Base-by-base conservation (phyloP, 35 echinoderm and acorn worm genomes). In the Chiridota heheva region DNA sequence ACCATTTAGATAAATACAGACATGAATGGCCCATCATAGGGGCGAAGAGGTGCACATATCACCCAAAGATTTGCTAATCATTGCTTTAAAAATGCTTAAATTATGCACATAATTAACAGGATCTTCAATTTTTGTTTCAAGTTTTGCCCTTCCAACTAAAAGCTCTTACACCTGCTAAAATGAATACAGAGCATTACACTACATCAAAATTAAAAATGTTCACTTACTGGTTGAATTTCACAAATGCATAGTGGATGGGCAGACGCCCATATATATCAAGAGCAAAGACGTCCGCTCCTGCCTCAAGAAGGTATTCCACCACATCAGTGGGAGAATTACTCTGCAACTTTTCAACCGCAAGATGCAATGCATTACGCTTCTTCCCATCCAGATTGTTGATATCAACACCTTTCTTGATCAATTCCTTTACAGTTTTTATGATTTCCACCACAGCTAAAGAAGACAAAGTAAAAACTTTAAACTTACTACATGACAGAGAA, bases 241-340 rank as follows among this genome's bases (percentile, higher is more conserved):
- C 68, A 76, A 98, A 98, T 63, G 90, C 89, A 91, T 98, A 98
- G 68, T 98, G 95, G 2, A 98, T 67, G 7, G 95, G 95, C 58
- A 98, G 60, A 30, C 95, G 38, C 12, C 89, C 95, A 33, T 91
- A 56, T 39, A 72, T 51, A 66, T 98, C 95, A 39, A 64, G 64
- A 34, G 86, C 89, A 45, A 85, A 82, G 40, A 82, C 73, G 77
- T 91, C 67, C 7, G 95, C 95, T 61, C 81, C 77, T 27, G 76
- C 56, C 2, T 91, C 95, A 22, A 98, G 58, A 16, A 98, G 62
- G 35, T 84, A 70, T 27, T 98, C 89, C 6, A 84, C 78, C 20
- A 91, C 73, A 41, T 98, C 95, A 8, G 85, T 84, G 24, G 89
- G 78, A 0, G 89, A 65, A 47, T 98, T 81, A 18, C 73, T 71